Percentiles rank a stretch among this genome's conserved stretches.
Evolutionary conservation across 2,888 invertebrate genomes (phyloP).

Genomic region (Augochlorella aurata): DNA sequence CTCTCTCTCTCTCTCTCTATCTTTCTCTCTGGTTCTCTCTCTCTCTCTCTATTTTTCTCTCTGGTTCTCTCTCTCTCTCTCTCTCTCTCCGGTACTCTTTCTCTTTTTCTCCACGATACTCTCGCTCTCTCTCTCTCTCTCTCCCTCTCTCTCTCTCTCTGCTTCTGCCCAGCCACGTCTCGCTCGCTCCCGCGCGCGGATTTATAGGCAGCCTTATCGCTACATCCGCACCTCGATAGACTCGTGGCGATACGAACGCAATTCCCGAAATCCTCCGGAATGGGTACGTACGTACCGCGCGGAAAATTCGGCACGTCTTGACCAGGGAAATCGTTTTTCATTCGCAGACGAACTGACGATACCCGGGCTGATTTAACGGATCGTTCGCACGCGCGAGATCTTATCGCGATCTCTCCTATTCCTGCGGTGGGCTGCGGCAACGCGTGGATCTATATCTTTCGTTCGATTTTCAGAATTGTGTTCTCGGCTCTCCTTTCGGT

Average conservation of each 20-base stretch:
- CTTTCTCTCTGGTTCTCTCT: too few species aligned
- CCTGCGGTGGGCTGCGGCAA: background rate
- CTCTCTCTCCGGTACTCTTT: too few species aligned
- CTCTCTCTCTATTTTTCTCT: too few species aligned
- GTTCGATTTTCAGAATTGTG: background rate
- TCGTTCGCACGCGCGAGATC: slow-evolving; percentile 8
- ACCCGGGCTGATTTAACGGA: background rate
- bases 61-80: too few species aligned
- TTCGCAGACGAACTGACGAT: background rate
- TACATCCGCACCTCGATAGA: slow-evolving; percentile 68
- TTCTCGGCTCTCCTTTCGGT: too few species aligned
- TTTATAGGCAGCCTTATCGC: slow-evolving; percentile 68
- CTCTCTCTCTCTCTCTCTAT: too few species aligned
- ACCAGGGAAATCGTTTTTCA: slow-evolving; percentile 16
- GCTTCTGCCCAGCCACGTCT: background rate
- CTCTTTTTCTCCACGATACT: too few species aligned
- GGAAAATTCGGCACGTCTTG: slow-evolving; percentile 25
- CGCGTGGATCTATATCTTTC: background rate
- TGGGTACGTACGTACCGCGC: slow-evolving; percentile 26
- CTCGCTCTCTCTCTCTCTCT: too few species aligned
- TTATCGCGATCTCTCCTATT: background rate
- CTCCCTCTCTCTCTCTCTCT: too few species aligned
- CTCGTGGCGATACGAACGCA: slow-evolving; percentile 66
- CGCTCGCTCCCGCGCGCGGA: slow-evolving; percentile 38
- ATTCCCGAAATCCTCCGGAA: slow-evolving; percentile 62